Base-by-base conservation (phyloP, 1,140 invertebrate species). In the Trachelipus rathkii region DNA sequence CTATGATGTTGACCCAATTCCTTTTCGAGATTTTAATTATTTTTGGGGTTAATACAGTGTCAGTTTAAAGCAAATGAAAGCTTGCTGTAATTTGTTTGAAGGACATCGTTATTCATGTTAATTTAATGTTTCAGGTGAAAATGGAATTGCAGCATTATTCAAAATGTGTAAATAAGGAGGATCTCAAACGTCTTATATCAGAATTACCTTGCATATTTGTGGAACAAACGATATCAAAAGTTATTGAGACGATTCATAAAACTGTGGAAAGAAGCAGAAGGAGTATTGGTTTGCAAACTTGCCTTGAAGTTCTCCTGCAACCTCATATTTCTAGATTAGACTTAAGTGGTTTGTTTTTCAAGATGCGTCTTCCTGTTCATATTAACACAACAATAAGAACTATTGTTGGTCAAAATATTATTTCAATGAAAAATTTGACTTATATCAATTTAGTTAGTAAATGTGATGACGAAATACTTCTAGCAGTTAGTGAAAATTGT, bases 171-270 rank as follows among this genome's bases (percentile, higher is more conserved):
- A 71, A 72, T 33, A 67, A 24, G 9, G 46, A 74, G 19, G 68
- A 74, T 33, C 23, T 78, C 0, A 60, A 72, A 11, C 4, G 3
- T 15, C 66, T 74, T 23, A 68, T 78, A 44, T 67, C 72, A 74
- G 23, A 67, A 0, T 72, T 78, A 0, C 77, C 77, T 23, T 45
- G 24, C 15, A 43, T 78, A 43, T 74, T 78, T 10, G 71, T 74
- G 71, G 77, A 78, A 33, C 74, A 78, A n/a, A 72, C 75, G 69
- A 78, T 78, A 23, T 72, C 71, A 19, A 78, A 75, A 68, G 71
- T 78, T 15, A 78, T 78, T 50, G 77, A 78, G 68, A 78, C 77
- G 11, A 75, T 78, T 24, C 70, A 78, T 53, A 69, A 78, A 50
- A 75, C 73, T n/a, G 70, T 78, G 10, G 71, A 70, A 11, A 72